A percentile compares a stretch with the other conserved stretches of the same genome.
Conservation (phyloP, 1,140 invertebrate species). For the Orchestia grillus region DNA sequence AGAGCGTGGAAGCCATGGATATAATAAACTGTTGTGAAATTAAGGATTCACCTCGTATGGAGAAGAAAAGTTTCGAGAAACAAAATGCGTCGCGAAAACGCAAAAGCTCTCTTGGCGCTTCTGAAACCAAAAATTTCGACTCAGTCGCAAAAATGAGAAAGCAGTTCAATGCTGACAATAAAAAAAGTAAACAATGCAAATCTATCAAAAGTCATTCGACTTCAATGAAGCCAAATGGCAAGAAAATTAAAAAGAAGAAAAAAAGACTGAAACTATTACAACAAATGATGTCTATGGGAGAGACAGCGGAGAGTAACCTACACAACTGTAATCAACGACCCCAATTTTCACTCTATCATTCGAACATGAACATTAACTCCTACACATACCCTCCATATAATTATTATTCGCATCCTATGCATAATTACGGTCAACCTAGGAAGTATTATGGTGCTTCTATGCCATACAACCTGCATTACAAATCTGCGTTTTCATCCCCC, state of each 20-base stretch:
- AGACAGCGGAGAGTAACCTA: not conserved
- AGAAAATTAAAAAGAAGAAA: constrained; percentile 15
- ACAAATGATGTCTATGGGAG: not conserved
- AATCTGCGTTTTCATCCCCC: not conserved
- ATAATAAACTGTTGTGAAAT: not conserved
- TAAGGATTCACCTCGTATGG: not conserved
- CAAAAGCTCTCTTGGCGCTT: not conserved
- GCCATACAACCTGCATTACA: not conserved
- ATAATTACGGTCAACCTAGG: constrained; percentile 11
- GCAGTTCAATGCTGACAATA: not conserved
- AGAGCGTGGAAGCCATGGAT: not conserved
- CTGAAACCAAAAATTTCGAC: not conserved
- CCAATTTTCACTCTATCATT: constrained; percentile 17
- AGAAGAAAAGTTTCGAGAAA: not conserved
- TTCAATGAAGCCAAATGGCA: not conserved
- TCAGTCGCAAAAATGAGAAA: not conserved
- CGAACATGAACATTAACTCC: not conserved
- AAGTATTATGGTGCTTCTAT: not conserved
- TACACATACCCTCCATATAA: constrained; percentile 5
- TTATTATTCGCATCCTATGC: not conserved
- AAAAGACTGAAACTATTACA: not conserved
- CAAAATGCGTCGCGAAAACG: not conserved
- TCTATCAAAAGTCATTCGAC: not conserved
- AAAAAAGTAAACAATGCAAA: not conserved
- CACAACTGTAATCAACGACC: not conserved